Conservation (phyloP, 2,113 vertebrate species). For the Rostratula benghalensis region DNA sequence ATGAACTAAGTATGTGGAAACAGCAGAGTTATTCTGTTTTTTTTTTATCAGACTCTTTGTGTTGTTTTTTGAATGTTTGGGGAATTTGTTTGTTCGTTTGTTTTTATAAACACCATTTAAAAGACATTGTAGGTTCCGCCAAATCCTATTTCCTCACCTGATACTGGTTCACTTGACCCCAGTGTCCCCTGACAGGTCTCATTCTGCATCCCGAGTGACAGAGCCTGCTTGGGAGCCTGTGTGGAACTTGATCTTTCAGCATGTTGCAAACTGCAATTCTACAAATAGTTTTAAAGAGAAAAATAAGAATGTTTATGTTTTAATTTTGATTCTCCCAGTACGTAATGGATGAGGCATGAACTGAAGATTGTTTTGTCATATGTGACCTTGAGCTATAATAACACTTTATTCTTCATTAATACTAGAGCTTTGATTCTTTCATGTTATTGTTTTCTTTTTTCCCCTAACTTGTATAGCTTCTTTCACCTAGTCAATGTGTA, state of each 20-base stretch:
- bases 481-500: neutral
- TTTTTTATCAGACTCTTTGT: neutral
- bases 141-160: neutral
- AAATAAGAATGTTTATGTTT: neutral
- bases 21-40: neutral
- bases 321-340: neutral
- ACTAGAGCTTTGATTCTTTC: neutral
- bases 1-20: neutral
- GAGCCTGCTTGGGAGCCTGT: neutral
- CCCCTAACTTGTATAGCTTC: neutral
- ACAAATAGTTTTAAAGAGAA: neutral
- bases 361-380: neutral
- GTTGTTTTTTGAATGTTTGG: neutral
- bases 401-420: neutral
- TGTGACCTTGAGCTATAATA: neutral
- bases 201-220: neutral
- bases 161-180: neutral
- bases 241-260: neutral
- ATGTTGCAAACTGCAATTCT: neutral
- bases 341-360: neutral
- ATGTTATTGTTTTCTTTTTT: neutral
- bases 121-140: neutral
- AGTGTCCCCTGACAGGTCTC: neutral
- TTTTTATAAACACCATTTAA: neutral
- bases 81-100: too few species aligned